Base-by-base conservation (phyloP, 1,140 invertebrate species). In the Drosophila sulfurigaster region DNA sequence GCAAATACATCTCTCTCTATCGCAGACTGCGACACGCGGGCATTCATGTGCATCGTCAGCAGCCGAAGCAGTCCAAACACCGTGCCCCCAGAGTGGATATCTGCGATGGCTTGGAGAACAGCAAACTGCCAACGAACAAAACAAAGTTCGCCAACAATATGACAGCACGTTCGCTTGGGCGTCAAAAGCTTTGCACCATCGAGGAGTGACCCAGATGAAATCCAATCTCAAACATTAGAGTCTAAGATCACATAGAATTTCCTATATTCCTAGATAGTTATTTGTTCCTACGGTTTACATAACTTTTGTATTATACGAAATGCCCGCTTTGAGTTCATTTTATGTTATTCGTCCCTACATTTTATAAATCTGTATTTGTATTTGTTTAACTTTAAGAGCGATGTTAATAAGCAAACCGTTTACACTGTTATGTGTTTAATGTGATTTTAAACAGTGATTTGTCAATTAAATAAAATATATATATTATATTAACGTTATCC, bases 1-100 rank as follows among this genome's bases (percentile, higher is more conserved):
- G 95, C 32, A 97, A 97, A 92, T 97, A 97, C 91, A 97, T 97
- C 64, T 95, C 95, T 6, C 92, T 97, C 3, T 97, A 96, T 89
- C 94, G 96, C 66, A 95, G 95, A 81, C 92, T 96, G 1, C 94
- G 95, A 38, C 88, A 93, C 49, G 79, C 81, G 57, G 92, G 92
- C 2, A 91, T 92, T 74, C 94, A 94, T 83, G 91, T 94, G 41
- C 94, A 94, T 92, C 80, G 75, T 5, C 88, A 91, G 71, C 79
- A 90, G 30, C 49, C 67, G 25, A 76, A 75, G 51, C 81, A 78
- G 32, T 49, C 68, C 10, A 60, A 32, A 38, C 62, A 64, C 20
- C 75, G 64, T 16, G 28, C 41, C 11, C 15, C 13, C 48, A 74
- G 62, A 57, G 8, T 11, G 20, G 49, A 74, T 43, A 52, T 56